These are phyloP conservation scores for Galleria mellonella DNA, from an alignment of 1,140 invertebrate genomes.

Conservation along the genomic window DNA sequence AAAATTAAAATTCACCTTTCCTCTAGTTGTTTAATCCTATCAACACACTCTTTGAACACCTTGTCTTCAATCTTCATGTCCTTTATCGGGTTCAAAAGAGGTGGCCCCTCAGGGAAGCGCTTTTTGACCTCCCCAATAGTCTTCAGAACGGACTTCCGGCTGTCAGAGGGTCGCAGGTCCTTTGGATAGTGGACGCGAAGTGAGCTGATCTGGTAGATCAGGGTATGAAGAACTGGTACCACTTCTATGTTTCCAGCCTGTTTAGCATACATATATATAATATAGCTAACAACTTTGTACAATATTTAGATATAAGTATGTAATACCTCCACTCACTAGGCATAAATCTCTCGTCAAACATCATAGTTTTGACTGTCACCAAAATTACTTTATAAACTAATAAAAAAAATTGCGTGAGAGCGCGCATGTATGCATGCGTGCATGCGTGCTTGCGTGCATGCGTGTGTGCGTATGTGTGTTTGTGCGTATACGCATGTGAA, in stretches of 20 bases:
- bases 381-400: too few relatives aligned
- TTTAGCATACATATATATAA: too few relatives aligned
- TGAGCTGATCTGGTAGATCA: constrained; percentile 92
- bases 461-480: too few relatives aligned
- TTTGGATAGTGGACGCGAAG: constrained; percentile 92
- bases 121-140: constrained; percentile 93
- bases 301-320: too few relatives aligned
- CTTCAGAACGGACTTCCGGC: constrained; percentile 88
- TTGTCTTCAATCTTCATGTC: constrained; percentile 97
- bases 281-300: too few relatives aligned
- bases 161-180: constrained; percentile 90
- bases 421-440: too few relatives aligned
- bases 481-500: too few relatives aligned
- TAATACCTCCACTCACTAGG: too few relatives aligned
- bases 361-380: too few relatives aligned
- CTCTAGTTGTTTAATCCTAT: constrained; percentile 89
- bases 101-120: constrained; percentile 89
- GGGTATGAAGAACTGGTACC: constrained; percentile 87
- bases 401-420: too few relatives aligned
- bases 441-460: too few relatives aligned
- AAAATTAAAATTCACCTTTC: constrained; percentile 80
- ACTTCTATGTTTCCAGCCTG: constrained; percentile 91
- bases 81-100: constrained; percentile 92
- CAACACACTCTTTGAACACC: constrained; percentile 85
- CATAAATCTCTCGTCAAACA: constrained; percentile 24